Evolutionary conservation across 2,888 invertebrate species (phyloP).

Genomic region (Pterobdella sp.): DNA sequence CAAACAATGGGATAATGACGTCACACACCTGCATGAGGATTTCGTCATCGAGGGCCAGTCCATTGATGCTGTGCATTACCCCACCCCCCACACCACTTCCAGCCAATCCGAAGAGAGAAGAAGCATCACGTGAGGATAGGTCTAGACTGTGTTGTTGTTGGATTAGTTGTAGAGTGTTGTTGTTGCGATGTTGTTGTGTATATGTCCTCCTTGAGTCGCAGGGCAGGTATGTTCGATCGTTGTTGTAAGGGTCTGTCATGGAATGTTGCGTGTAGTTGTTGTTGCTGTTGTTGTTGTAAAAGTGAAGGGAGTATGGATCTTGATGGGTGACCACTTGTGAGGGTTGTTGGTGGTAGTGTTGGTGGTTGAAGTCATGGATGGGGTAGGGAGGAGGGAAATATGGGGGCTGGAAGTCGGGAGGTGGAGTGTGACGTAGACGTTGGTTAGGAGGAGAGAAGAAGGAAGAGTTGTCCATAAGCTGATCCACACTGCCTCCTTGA

Average conservation of each 20-base stretch:
- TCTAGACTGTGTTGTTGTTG: constrained; percentile 19
- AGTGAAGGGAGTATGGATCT: background rate
- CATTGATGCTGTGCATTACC: constrained; percentile 18
- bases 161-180: constrained; percentile 9
- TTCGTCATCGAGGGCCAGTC: constrained; percentile 24
- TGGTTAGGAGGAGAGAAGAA: constrained; percentile 2
- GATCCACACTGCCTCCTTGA: background rate
- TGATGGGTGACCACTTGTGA: background rate
- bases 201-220: background rate
- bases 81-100: constrained; percentile 21
- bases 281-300: constrained; percentile 10
- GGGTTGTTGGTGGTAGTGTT: background rate
- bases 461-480: background rate
- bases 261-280: background rate
- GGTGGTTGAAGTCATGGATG: background rate
- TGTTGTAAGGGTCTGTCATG: background rate
- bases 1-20: too few relatives aligned
- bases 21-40: constrained; percentile 25
- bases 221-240: background rate
- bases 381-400: constrained; percentile 10
- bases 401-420: constrained; percentile 11
- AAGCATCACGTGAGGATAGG: constrained; percentile 19
- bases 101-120: constrained; percentile 28
- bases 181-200: background rate
- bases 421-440: constrained; percentile 3